Evolutionary conservation across 1,140 invertebrate species (phyloP), one percentile per base, ranked within the genome.

Genomic region (Brachionus rubens): DNA sequence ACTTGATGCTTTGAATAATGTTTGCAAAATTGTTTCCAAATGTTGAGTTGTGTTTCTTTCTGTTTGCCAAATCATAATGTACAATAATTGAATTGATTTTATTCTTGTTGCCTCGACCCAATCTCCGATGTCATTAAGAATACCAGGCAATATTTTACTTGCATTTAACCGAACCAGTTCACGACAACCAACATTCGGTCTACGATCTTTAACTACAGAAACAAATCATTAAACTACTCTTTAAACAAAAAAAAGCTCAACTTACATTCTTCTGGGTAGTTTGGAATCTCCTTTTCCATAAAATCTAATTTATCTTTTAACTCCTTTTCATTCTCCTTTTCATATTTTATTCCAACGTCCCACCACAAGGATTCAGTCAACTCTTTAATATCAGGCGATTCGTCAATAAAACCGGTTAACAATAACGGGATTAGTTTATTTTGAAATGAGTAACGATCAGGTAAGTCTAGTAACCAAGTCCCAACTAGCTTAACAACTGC

Each of bases 371-470:
- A 80, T 30, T 83, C 79, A 36, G 90, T 88, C 79, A 87, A 81
- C 33, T 83, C 80, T 47, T 86, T 83, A 14, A 91, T 89, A 46
- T 89, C 87, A 41, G 85, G 82, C 2, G 89, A 86, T 76, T 91
- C 89, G 84, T 93, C 91, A 78, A 88, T 88, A 1, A 91, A 83
- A 70, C 88, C 88, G 48, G 91, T 91, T n/a, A 92, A 80, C 3
- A 92, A 83, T 7, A 92, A 79, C 0, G 91, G 91, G 30, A 92
- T 83, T 0, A 92, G 82, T 81, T 88, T 89, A 78, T 89, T 86
- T 83, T 90, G 91, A 82, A 88, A 91, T 5, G 90, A 91, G 81
- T 92, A 92, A 77, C 91, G 85, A 82, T 93, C 91, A 28, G 85
- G 83, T 12, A 91, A 84, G 26, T 91, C 83, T 16, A 89, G 77